These are phyloP conservation scores for Riparia riparia DNA, from an alignment of 2,113 vertebrate genomes.

Conservation along the genomic window DNA sequence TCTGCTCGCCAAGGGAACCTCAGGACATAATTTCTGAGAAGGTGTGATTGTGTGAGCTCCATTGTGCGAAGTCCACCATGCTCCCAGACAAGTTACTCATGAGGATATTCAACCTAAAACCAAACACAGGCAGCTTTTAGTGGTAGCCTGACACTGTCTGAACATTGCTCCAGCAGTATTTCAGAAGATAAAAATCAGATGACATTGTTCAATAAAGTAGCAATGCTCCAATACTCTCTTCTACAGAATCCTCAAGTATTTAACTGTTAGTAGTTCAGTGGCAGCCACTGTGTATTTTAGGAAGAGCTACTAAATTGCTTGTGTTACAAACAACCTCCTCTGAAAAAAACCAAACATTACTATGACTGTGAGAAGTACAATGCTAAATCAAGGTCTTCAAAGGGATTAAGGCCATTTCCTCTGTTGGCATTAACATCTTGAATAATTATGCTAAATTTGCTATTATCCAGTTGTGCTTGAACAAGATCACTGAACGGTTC, in stretches of 20 bases:
- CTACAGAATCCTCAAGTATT: not conserved
- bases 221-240: not conserved
- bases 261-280: not conserved
- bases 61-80: rapidly evolving
- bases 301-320: not conserved
- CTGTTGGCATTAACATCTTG: rapidly evolving
- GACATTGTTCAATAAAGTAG: not conserved
- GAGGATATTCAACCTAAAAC: not conserved
- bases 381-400: not conserved
- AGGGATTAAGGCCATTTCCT: not conserved
- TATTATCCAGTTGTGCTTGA: not conserved
- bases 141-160: not conserved
- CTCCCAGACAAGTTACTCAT: not conserved
- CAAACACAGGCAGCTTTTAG: not conserved
- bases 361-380: not conserved
- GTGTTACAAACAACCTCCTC: not conserved
- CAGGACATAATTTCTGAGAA: not conserved
- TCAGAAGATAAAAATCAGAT: not conserved
- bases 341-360: rapidly evolving
- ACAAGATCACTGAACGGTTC: not conserved
- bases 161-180: not conserved
- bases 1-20: not conserved
- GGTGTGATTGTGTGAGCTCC: not conserved
- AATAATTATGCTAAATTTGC: not conserved
- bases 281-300: not conserved